Base-by-base conservation (phyloP, 1,140 invertebrate genomes). In the Tribolium castaneum region DNA sequence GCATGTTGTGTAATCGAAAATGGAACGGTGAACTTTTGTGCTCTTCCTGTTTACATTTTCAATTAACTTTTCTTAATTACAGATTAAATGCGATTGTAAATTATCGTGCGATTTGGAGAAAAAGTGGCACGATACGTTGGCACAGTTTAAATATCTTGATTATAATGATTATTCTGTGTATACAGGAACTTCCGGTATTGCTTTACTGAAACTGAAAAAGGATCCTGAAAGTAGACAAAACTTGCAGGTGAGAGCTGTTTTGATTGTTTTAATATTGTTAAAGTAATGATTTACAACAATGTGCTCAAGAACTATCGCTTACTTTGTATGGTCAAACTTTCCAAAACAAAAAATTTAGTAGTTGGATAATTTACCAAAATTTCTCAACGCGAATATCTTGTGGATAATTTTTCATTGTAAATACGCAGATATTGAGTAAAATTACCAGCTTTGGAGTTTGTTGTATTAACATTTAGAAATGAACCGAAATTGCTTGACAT, bases 131-230 rank as follows among this genome's bases (percentile, higher is more conserved):
- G 77, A 70, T 45, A 80, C 78, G n/a, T 39, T 80, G 16, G 62
- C 78, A 54, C 82, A 84, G 77, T 75, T 86, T 14, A 49, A 80
- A 49, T 25, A 82, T 74, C 79, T 84, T 45, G 82, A 83, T 16
- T 78, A 79, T n/a, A 78, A 83, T 83, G 88, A 90, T 85, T 86
- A 86, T 78, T 87, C 87, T 45, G 87, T 90, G 5, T 90, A 90
- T 76, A 90, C 89, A 50, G 89, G 89, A 16, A 90, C 89, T 74
- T 80, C 86, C 49, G 89, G 89, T 22, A 76, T 89, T 39, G 88
- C 88, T 51, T 80, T 90, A 25, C 86, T 86, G 10, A 82, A 85
- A 34, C 70, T 85, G 9, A 80, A 77, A 25, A 83, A 83, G 79
- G 79, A 76, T 77, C 75, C 80, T 52, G 59, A 84, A 50, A 78